phyloP scores from a whole-genome alignment of 2,888 invertebrate species.

The Plagodis dolabraria region DNA sequence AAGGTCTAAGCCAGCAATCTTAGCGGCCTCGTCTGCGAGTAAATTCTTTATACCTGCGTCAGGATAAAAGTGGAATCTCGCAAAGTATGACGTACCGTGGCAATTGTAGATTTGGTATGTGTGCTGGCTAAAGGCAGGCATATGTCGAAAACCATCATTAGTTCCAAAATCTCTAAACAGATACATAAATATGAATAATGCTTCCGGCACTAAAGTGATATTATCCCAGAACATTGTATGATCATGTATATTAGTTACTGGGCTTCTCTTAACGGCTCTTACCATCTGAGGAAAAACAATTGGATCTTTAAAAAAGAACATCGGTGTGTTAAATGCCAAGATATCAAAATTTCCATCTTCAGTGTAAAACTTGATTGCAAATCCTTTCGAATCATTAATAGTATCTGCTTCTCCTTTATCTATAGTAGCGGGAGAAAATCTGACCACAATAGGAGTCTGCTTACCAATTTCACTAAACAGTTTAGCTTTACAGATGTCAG shows the following conservation, averaged over 20 bases:
- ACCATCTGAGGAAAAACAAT: conserved; percentile 94
- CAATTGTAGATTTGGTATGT: conserved; percentile 94
- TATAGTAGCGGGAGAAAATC: conserved; percentile 92
- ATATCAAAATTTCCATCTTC: conserved; percentile 90
- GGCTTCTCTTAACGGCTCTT: conserved; percentile 96
- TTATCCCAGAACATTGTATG: conserved; percentile 97
- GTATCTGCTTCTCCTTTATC: conserved; percentile 95
- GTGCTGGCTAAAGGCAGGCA: conserved; percentile 97
- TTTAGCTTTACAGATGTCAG: conserved; percentile 89
- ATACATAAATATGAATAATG: conserved; percentile 91
- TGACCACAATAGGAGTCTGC: conserved; percentile 89
- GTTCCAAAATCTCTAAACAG: conserved; percentile 95
- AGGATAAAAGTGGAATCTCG: conserved; percentile 95
- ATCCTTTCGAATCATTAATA: conserved; percentile 91
- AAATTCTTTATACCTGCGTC: conserved; percentile 94
- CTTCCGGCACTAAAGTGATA: conserved; percentile 92
- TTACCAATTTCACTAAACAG: conserved; percentile 90
- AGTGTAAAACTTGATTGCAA: too few species aligned
- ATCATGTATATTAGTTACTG: conserved; percentile 93
- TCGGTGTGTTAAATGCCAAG: conserved; percentile 94
- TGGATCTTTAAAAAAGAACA: conserved; percentile 95
- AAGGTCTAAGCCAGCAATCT: conserved; percentile 89
- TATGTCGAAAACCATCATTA: conserved; percentile 94
- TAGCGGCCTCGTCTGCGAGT: conserved; percentile 85
- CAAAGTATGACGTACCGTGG: conserved; percentile 87